Conservation (phyloP, 1,140 invertebrate genomes). For the Phymastichus coffea region DNA sequence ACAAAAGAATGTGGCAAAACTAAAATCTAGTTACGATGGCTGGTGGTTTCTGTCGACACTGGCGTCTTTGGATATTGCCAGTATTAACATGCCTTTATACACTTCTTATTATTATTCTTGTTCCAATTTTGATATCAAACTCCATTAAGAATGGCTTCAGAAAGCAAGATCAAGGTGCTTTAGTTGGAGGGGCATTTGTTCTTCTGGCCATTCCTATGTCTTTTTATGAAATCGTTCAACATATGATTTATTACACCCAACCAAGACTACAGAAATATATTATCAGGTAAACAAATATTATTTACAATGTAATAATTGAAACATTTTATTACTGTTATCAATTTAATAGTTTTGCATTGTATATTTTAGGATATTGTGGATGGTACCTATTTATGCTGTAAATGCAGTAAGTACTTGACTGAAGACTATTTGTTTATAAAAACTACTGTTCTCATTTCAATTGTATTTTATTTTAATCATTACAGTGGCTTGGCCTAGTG, state of each 20-base stretch:
- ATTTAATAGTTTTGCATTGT: conserved; percentile 32
- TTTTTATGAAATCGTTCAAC: conserved; percentile 91
- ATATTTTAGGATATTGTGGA: conserved; percentile 87
- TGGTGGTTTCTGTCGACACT: conserved; percentile 63
- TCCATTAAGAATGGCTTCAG: conserved; percentile 72
- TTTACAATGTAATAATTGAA: neutral
- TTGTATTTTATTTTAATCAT: conserved; percentile 34
- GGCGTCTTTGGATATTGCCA: conserved; percentile 87
- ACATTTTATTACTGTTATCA: conserved; percentile 7
- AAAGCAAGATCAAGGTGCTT: conserved; percentile 72
- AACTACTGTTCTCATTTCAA: conserved; percentile 3
- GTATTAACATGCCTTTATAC: conserved; percentile 78
- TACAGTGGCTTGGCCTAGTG: conserved; percentile 79
- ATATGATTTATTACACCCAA: conserved; percentile 91
- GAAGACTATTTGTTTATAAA: conserved; percentile 12
- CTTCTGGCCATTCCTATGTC: conserved; percentile 88
- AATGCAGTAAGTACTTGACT: conserved; percentile 77
- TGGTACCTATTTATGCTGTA: conserved; percentile 95
- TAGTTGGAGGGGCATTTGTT: conserved; percentile 89
- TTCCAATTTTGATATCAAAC: conserved; percentile 78
- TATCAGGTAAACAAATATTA: conserved; percentile 67
- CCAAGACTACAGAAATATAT: conserved; percentile 92
- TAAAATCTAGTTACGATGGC: conserved; percentile 43
- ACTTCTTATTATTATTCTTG: conserved; percentile 76
- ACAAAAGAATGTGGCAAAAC: conserved; percentile 34